Percentiles rank a stretch among this genome's conserved stretches.
phyloP scores from a whole-genome alignment of 2,113 vertebrate species.

The Cathartes aura region DNA sequence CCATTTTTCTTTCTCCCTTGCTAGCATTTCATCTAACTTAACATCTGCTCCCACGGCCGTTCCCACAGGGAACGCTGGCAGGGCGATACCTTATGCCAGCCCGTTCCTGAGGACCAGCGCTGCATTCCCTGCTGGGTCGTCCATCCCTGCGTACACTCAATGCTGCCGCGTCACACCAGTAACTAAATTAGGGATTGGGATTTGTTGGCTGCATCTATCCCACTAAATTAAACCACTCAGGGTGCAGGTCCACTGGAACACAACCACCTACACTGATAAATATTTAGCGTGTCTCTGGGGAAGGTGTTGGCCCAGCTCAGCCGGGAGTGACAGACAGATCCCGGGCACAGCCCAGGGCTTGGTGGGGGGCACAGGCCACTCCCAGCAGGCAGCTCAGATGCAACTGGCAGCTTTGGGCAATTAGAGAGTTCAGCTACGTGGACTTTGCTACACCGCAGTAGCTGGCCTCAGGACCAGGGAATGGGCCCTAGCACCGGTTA shows the following conservation, averaged over 20 bases:
- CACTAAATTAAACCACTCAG: not conserved
- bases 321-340: not conserved
- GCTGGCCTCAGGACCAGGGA: not conserved
- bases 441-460: not conserved
- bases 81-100: rapidly evolving
- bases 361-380: not conserved
- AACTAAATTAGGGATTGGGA: not conserved
- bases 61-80: not conserved
- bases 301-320: not conserved
- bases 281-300: not conserved
- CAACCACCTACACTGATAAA: not conserved
- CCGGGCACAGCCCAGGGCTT: not conserved
- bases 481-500: not conserved
- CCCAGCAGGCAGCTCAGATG: not conserved
- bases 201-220: not conserved
- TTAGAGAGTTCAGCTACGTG: not conserved
- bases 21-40: not conserved
- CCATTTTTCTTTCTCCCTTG: not conserved
- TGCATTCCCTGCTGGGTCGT: rapidly evolving
- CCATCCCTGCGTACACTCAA: rapidly evolving
- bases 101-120: not conserved
- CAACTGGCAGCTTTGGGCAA: not conserved
- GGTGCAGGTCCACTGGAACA: not conserved
- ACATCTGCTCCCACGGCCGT: not conserved
- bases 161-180: not conserved